Evolutionary conservation across 2,113 vertebrate species (phyloP).

Genomic region (Limanda limanda): DNA sequence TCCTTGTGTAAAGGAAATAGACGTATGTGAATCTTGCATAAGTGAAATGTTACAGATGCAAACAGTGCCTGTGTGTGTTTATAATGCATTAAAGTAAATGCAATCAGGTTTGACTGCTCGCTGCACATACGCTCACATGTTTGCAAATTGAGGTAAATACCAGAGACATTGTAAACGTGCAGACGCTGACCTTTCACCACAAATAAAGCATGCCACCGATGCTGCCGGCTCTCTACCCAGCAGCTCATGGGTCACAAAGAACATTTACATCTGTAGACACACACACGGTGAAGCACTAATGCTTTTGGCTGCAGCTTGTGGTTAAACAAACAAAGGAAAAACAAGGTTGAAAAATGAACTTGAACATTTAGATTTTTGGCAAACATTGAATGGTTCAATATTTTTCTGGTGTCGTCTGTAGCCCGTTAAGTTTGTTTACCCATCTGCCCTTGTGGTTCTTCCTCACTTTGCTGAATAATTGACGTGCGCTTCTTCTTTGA

Average conservation of each 20-base stretch:
- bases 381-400: neutral
- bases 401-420: neutral
- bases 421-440: slow-evolving; percentile 70
- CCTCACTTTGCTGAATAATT: slow-evolving; percentile 77
- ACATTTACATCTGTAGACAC: slow-evolving; percentile 36
- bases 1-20: neutral
- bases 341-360: neutral
- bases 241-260: slow-evolving; percentile 57
- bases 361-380: neutral
- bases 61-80: slow-evolving; percentile 7
- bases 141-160: slow-evolving; percentile 67
- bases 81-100: slow-evolving; percentile 18
- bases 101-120: slow-evolving; percentile 45
- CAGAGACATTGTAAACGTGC: slow-evolving; percentile 45
- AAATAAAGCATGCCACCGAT: slow-evolving; percentile 48
- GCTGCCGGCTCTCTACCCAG: slow-evolving; percentile 43
- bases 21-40: neutral
- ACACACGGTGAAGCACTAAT: slow-evolving; percentile 18
- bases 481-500: slow-evolving; percentile 71
- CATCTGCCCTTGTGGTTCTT: slow-evolving; percentile 52
- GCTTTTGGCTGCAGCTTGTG: slow-evolving; percentile 23
- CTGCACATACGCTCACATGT: slow-evolving; percentile 33
- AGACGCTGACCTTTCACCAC: slow-evolving; percentile 65
- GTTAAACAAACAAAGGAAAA: slow-evolving; percentile 29
- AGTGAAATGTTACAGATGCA: slow-evolving; percentile 22